A percentile compares a stretch with the other conserved stretches of the same genome.
Conservation (phyloP, 2,888 invertebrate genomes). For the Drosophila setosimentum region DNA sequence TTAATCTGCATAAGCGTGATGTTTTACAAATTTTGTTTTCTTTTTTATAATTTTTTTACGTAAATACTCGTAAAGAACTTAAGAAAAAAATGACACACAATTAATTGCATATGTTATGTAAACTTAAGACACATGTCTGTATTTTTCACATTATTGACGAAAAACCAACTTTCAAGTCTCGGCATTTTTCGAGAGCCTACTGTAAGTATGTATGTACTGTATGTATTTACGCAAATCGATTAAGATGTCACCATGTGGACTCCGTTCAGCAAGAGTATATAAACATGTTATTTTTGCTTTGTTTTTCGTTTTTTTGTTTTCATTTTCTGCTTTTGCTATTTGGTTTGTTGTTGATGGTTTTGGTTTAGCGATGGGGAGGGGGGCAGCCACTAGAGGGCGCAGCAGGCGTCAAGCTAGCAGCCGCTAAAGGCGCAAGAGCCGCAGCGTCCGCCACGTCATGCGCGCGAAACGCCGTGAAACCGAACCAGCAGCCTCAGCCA, state of each 20-base stretch:
- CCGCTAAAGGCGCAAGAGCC: conserved; percentile 29
- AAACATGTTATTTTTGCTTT: conserved; percentile 6
- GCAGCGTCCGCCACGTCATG: conserved; percentile 28
- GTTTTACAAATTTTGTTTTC: background rate
- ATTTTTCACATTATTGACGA: background rate
- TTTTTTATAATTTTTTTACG: background rate
- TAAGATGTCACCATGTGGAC: background rate
- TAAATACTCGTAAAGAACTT: too few species aligned
- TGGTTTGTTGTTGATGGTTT: conserved; percentile 30
- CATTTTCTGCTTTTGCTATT: conserved; percentile 24
- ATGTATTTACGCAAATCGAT: background rate
- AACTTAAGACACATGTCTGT: background rate
- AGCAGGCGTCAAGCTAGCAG: conserved; percentile 27
- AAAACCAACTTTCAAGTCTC: background rate
- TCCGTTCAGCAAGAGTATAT: conserved; percentile 3
- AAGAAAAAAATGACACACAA: too few species aligned
- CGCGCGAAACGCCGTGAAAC: conserved; percentile 52
- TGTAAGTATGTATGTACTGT: background rate
- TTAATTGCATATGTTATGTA: too few species aligned
- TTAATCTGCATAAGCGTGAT: background rate
- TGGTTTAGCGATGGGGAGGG: conserved; percentile 25
- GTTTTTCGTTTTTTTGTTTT: conserved; percentile 1
- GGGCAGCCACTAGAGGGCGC: conserved; percentile 6
- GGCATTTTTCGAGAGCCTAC: conserved; percentile 3
- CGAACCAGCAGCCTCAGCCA: conserved; percentile 70